Conservation (phyloP, 2,888 invertebrate genomes). For the Myathropa florea region DNA sequence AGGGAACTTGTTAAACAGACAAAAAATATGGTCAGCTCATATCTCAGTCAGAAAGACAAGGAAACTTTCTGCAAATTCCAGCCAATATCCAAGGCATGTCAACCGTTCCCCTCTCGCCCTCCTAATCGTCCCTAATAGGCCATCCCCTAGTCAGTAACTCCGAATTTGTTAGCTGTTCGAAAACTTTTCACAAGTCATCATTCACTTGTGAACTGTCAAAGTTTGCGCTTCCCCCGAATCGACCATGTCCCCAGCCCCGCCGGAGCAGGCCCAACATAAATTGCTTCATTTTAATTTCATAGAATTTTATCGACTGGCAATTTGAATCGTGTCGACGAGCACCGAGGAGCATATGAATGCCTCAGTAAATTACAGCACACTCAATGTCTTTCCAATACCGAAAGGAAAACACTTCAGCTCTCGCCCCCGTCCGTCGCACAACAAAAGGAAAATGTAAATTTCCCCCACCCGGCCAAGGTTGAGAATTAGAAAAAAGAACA, state of each 20-base stretch:
- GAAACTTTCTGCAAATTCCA: too few relatives aligned
- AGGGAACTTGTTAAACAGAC: too few relatives aligned
- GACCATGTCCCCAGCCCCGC: not conserved
- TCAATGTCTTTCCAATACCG: slow-evolving; percentile 20
- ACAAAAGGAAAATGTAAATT: slow-evolving; percentile 35
- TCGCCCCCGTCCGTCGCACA: too few relatives aligned
- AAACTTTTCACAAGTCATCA: slow-evolving; percentile 30
- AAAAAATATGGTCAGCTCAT: too few relatives aligned
- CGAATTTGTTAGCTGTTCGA: slow-evolving; percentile 9
- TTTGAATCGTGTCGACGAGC: not conserved
- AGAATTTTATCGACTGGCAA: slow-evolving; percentile 28
- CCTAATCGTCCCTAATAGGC: too few relatives aligned
- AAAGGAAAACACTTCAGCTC: not conserved
- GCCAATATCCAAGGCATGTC: too few relatives aligned
- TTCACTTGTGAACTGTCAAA: not conserved
- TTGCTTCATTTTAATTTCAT: slow-evolving; percentile 42
- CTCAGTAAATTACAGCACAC: slow-evolving; percentile 21
- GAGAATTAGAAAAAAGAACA: not conserved
- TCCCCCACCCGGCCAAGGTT: not conserved
- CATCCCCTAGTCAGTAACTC: too few relatives aligned
- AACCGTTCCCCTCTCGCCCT: too few relatives aligned
- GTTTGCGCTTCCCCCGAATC: not conserved
- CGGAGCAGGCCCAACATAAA: too few relatives aligned
- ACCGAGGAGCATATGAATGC: slow-evolving; percentile 24
- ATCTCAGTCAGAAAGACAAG: too few relatives aligned